phyloP scores from a whole-genome alignment of 2,888 invertebrate species.

The Acheta domesticus region DNA sequence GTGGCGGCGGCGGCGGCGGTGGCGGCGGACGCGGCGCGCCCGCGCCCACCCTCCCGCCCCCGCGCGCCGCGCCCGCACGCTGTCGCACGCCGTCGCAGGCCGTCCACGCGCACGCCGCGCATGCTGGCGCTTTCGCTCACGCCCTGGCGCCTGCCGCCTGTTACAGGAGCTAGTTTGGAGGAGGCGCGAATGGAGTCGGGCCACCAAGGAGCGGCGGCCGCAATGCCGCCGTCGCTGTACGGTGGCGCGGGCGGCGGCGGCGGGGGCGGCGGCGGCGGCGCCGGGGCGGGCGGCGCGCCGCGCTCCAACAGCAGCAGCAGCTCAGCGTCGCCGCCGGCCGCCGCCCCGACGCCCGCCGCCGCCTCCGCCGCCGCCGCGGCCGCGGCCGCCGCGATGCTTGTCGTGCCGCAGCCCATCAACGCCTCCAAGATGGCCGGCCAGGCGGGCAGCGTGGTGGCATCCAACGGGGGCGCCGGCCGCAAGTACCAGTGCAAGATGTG shows the following conservation, averaged over 20 bases:
- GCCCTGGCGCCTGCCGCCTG: not conserved
- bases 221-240: constrained; percentile 29
- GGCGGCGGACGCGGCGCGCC: too few relatives aligned
- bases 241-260: constrained; percentile 40
- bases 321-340: constrained; percentile 53
- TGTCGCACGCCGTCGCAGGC: not conserved
- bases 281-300: constrained; percentile 35
- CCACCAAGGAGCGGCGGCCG: constrained; percentile 29
- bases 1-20: too few relatives aligned
- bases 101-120: not conserved
- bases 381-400: constrained; percentile 66
- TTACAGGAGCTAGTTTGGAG: constrained; percentile 33
- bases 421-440: constrained; percentile 58
- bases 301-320: constrained; percentile 53
- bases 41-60: too few relatives aligned
- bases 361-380: constrained; percentile 51
- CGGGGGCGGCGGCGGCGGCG: not conserved
- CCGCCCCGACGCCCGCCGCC: constrained; percentile 53
- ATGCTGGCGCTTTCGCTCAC: not conserved
- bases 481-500: constrained; percentile 98
- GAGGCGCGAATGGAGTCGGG: constrained; percentile 35
- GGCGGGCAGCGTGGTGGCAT: constrained; percentile 45
- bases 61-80: too few relatives aligned
- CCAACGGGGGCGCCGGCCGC: constrained; percentile 50
- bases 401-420: constrained; percentile 85